These are phyloP conservation scores for Clarias macrocephalus DNA, from an alignment of 2,113 vertebrate genomes.

Conservation along the genomic window DNA sequence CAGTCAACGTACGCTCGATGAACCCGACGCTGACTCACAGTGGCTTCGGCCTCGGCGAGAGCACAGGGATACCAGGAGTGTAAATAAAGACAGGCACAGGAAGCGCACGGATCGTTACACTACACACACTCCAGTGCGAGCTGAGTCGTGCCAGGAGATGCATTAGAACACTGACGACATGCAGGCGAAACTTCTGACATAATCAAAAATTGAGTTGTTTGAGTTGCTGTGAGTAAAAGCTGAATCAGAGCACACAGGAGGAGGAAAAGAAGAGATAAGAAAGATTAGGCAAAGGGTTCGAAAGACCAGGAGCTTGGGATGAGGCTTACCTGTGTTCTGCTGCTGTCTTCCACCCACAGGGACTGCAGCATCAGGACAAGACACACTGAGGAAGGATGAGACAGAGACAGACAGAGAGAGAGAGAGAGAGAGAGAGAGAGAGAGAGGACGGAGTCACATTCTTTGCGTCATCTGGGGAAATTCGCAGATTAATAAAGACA, in stretches of 20 bases:
- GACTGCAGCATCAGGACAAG: constrained; percentile 63
- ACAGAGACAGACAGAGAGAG: constrained; percentile 23
- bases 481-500: constrained; percentile 73
- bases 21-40: not conserved
- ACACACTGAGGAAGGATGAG: constrained; percentile 24
- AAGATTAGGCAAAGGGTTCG: not conserved
- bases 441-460: constrained; percentile 56
- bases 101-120: not conserved
- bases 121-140: not conserved
- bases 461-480: constrained; percentile 77
- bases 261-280: not conserved
- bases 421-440: constrained; percentile 28
- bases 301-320: not conserved
- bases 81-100: not conserved
- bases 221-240: not conserved
- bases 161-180: not conserved
- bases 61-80: not conserved
- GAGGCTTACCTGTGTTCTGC: constrained; percentile 66
- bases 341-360: constrained; percentile 61
- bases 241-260: not conserved
- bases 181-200: not conserved
- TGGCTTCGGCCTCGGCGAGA: not conserved
- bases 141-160: not conserved
- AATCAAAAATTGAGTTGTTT: not conserved
- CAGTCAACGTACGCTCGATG: constrained; percentile 15